phyloP scores from a whole-genome alignment of 2,797 vertebrate species.

The Pseudomugil gertrudae region DNA sequence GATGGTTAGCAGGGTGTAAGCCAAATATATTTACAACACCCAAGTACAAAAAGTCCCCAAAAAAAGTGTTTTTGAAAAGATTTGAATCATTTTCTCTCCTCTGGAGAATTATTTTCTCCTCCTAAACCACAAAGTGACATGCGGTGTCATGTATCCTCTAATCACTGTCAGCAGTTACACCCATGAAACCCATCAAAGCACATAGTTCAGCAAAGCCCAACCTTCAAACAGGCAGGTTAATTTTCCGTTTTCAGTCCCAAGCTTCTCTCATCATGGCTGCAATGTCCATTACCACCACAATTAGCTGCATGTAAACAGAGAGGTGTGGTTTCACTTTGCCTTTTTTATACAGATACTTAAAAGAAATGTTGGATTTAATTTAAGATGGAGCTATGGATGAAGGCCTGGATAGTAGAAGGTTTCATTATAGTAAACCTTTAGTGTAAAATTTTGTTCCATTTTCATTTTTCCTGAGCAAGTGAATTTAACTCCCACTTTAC shows the following conservation, averaged over 20 bases:
- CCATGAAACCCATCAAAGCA: slow-evolving; percentile 74
- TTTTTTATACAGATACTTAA: background rate
- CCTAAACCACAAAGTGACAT: slow-evolving; percentile 75
- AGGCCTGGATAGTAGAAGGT: background rate
- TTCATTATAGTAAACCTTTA: background rate
- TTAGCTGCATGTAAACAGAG: background rate
- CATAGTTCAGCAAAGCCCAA: slow-evolving; percentile 30
- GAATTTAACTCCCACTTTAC: background rate
- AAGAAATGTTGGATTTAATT: background rate
- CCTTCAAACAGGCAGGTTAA: slow-evolving; percentile 2
- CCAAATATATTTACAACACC: slow-evolving; percentile 79
- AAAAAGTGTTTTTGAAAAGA: slow-evolving; percentile 79
- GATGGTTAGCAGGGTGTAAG: slow-evolving; percentile 37
- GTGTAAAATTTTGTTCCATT: background rate
- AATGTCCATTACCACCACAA: slow-evolving; percentile 3
- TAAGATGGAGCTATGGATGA: background rate
- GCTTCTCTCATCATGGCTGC: slow-evolving; percentile 7
- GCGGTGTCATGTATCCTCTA: slow-evolving; percentile 73
- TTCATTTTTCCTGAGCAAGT: background rate
- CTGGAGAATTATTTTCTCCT: slow-evolving; percentile 59
- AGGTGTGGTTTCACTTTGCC: background rate
- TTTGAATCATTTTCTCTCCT: slow-evolving; percentile 82
- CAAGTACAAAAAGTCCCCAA: slow-evolving; percentile 74
- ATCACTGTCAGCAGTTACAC: slow-evolving; percentile 82
- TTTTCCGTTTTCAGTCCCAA: slow-evolving; percentile 1